Percentiles rank a stretch among this genome's conserved stretches.
Conservation (phyloP, 2,113 vertebrate genomes). For the Candoia aspera region DNA sequence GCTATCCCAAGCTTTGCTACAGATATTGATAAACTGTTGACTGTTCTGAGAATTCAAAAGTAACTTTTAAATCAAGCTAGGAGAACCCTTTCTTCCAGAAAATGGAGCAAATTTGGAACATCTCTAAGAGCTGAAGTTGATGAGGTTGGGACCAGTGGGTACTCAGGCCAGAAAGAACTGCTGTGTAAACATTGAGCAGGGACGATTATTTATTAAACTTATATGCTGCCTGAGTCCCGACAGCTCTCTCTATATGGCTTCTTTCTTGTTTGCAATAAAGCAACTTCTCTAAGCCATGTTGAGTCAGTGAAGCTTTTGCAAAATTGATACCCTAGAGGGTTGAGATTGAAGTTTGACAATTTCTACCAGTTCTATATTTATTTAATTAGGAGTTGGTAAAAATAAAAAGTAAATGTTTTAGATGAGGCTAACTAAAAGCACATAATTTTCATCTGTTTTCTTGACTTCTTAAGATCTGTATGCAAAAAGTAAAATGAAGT, state of each 20-base stretch:
- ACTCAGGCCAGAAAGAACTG: neutral
- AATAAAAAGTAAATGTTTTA: neutral
- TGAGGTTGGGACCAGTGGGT: neutral
- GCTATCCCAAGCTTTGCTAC: slow-evolving; percentile 35
- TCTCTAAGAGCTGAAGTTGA: neutral
- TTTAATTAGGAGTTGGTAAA: neutral
- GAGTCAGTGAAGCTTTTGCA: neutral
- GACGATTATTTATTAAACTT: neutral
- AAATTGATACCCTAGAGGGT: neutral
- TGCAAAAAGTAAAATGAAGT: neutral
- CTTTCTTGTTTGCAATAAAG: neutral
- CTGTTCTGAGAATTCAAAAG: slow-evolving; percentile 27
- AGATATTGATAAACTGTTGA: slow-evolving; percentile 18
- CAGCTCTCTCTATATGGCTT: neutral
- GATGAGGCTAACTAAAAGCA: neutral
- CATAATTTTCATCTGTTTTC: neutral
- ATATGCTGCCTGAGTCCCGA: neutral
- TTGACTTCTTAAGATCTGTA: neutral
- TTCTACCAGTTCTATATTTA: neutral
- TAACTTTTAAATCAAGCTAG: neutral
- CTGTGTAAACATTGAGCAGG: neutral
- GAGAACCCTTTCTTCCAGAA: neutral
- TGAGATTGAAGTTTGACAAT: neutral
- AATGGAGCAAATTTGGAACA: neutral
- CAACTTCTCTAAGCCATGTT: neutral